phyloP scores from a whole-genome alignment of 2,797 vertebrate genomes.

The Kryptolebias ocellatus region DNA sequence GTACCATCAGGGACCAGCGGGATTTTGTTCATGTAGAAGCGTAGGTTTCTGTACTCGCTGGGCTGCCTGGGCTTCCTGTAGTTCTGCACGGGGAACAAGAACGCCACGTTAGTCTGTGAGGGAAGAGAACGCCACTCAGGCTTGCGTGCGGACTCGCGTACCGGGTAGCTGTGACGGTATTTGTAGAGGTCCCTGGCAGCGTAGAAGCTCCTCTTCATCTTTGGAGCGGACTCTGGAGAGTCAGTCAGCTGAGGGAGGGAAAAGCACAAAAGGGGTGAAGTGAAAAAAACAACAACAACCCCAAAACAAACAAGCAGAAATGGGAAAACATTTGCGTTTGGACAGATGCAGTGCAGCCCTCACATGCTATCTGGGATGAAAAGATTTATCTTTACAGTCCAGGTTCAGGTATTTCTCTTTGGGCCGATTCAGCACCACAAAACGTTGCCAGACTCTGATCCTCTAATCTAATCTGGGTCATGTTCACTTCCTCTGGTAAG shows the following conservation, averaged over 20 bases:
- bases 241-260: conserved; percentile 79
- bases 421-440: too few species aligned
- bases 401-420: too few species aligned
- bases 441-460: too few species aligned
- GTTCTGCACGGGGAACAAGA: conserved; percentile 81
- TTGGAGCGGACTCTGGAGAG: conserved; percentile 83
- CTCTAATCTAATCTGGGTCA: too few species aligned
- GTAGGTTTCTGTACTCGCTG: conserved; percentile 94
- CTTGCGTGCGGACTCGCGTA: conserved; percentile 50
- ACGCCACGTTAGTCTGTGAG: conserved; percentile 2
- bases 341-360: too few species aligned
- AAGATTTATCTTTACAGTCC: too few species aligned
- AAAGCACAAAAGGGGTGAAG: background rate
- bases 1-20: conserved; percentile 96
- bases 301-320: too few species aligned
- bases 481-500: too few species aligned
- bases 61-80: conserved; percentile 90
- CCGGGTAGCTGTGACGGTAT: conserved; percentile 97
- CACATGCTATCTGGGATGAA: too few species aligned
- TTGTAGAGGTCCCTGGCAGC: conserved; percentile 97
- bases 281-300: background rate
- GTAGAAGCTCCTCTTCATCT: conserved; percentile 98
- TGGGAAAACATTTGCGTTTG: too few species aligned
- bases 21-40: conserved; percentile 98
- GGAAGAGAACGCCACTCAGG: background rate